phyloP scores from a whole-genome alignment of 2,113 vertebrate genomes.

The Chroicocephalus ridibundus region DNA sequence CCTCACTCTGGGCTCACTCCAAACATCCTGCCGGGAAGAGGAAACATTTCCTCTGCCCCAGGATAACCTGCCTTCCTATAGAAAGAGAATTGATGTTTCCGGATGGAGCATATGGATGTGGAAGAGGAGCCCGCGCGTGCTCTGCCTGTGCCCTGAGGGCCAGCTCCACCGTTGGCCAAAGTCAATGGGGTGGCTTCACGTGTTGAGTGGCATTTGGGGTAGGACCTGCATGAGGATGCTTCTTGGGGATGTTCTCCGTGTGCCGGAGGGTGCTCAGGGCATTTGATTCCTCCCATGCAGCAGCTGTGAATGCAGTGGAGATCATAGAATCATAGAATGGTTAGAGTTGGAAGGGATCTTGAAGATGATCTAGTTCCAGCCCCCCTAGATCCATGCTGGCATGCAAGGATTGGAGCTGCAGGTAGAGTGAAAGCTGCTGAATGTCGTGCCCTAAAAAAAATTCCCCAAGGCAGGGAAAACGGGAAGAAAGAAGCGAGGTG shows the following conservation, averaged over 20 bases:
- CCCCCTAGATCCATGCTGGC: neutral
- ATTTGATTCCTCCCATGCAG: neutral
- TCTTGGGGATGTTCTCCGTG: neutral
- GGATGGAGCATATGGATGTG: neutral
- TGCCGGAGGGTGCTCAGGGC: neutral
- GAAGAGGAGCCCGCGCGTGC: neutral
- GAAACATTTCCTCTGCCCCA: constrained; percentile 67
- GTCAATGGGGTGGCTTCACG: neutral
- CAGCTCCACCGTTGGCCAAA: neutral
- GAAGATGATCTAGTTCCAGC: neutral
- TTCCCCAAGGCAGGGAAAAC: neutral
- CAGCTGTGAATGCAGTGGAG: neutral
- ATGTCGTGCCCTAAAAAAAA: neutral
- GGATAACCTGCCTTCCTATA: constrained; percentile 67
- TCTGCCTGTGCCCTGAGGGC: neutral
- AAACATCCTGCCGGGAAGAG: constrained; percentile 64
- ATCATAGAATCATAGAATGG: neutral
- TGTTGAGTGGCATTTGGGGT: neutral
- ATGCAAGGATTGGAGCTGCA: neutral
- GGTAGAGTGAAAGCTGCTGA: neutral
- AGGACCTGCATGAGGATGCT: neutral
- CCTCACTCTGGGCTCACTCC: neutral
- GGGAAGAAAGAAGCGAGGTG: neutral
- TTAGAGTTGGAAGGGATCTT: neutral
- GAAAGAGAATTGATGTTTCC: constrained; percentile 58